These are phyloP conservation scores for Drosophila meridiana DNA, from an alignment of 2,888 invertebrate genomes.

Conservation along the genomic window DNA sequence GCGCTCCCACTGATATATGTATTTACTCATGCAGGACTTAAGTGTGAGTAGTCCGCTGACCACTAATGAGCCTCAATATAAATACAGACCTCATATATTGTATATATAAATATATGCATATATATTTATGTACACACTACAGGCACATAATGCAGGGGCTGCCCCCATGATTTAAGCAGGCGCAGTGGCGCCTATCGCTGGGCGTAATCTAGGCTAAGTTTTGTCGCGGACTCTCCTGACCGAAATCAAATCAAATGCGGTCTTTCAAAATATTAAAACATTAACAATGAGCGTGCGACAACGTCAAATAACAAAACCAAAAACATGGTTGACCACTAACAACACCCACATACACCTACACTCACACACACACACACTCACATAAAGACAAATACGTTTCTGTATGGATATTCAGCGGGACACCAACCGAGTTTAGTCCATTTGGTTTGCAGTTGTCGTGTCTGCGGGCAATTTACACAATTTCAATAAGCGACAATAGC, in stretches of 20 bases:
- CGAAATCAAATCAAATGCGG: constrained; percentile 60
- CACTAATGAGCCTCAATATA: constrained; percentile 41
- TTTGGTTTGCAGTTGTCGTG: constrained; percentile 51
- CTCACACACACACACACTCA: constrained; percentile 4
- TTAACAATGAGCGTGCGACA: constrained; percentile 44
- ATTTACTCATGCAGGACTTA: neutral
- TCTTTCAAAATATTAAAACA: constrained; percentile 60
- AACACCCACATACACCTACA: neutral
- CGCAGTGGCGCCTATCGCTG: constrained; percentile 26
- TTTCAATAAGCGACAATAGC: constrained; percentile 62
- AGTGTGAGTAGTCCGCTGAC: neutral
- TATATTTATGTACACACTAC: constrained; percentile 4
- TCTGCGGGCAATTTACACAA: constrained; percentile 72
- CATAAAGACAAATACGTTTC: no score
- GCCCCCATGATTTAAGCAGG: constrained; percentile 7
- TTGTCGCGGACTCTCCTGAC: constrained; percentile 23
- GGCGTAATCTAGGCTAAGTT: constrained; percentile 38
- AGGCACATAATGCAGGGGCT: constrained; percentile 13
- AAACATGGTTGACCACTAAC: constrained; percentile 14
- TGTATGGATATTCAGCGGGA: constrained; percentile 27
- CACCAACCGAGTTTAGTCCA: constrained; percentile 34
- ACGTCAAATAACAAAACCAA: constrained; percentile 14
- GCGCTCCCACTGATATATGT: neutral
- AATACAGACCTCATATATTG: neutral
- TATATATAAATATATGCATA: neutral